These are phyloP conservation scores for Nephrocerus scutellatus DNA, from an alignment of 2,888 invertebrate species.

Conservation along the genomic window DNA sequence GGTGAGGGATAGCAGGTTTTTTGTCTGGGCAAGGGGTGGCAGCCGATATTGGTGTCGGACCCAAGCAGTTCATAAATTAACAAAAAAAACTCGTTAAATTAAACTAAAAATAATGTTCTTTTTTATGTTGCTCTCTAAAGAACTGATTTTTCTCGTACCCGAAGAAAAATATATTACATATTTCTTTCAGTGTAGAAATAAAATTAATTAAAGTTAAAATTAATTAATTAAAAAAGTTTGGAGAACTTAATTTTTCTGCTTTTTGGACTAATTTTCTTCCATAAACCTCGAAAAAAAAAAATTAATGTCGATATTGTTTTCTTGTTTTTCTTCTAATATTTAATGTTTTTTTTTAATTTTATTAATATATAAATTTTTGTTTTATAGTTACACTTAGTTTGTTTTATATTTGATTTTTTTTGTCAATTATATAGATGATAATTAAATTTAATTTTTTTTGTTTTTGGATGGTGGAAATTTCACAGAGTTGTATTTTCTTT, in stretches of 20 bases:
- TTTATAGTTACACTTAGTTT: constrained; percentile 12
- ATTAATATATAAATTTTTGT: constrained; percentile 13
- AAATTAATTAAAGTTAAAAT: constrained; percentile 8
- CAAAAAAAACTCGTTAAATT: too few relatives aligned
- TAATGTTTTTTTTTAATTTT: constrained; percentile 4
- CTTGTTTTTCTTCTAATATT: too few relatives aligned
- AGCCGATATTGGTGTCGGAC: too few relatives aligned
- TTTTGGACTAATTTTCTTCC: constrained; percentile 5
- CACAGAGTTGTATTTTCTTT: constrained; percentile 19
- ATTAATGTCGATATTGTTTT: constrained; percentile 10
- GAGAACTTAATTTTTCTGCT: constrained; percentile 2
- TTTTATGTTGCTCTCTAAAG: too few relatives aligned
- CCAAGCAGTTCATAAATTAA: too few relatives aligned
- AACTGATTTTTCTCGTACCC: too few relatives aligned
- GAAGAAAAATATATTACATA: too few relatives aligned
- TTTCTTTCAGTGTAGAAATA: too few relatives aligned
- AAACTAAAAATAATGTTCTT: too few relatives aligned
- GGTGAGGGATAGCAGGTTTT: too few relatives aligned
- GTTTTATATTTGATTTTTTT: constrained; percentile 9
- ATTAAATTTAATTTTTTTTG: constrained; percentile 17
- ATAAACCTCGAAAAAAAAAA: too few relatives aligned
- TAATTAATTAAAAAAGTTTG: constrained; percentile 8
- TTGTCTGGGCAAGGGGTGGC: too few relatives aligned
- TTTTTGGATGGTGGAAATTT: constrained; percentile 23
- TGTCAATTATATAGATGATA: constrained; percentile 20